Conservation (phyloP, 2,797 vertebrate genomes). For the Petrocephalus schoutedeni region DNA sequence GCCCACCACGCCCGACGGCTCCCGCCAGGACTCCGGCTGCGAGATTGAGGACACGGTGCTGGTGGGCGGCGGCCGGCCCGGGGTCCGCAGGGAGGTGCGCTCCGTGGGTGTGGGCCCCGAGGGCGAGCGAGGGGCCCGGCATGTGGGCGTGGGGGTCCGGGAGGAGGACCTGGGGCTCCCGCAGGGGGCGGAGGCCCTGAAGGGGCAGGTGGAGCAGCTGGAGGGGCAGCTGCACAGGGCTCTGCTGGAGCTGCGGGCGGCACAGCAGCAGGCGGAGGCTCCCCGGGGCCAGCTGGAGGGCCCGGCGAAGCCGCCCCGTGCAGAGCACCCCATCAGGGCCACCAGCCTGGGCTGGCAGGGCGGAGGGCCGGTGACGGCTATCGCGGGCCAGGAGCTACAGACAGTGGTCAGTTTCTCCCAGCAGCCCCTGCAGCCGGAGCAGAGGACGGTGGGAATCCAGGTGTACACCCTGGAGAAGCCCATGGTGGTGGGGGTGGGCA, state of each 20-base stretch:
- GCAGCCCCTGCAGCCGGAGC: constrained; percentile 53
- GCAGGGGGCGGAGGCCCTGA: constrained; percentile 63
- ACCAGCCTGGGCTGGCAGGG: constrained; percentile 63
- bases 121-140: constrained; percentile 33
- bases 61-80: constrained; percentile 56
- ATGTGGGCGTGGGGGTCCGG: constrained; percentile 72
- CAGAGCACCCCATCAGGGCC: constrained; percentile 59
- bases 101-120: constrained; percentile 64
- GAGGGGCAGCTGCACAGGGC: constrained; percentile 73
- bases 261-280: constrained; percentile 20
- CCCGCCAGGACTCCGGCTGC: constrained; percentile 67
- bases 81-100: constrained; percentile 57
- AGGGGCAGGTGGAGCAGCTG: constrained; percentile 68
- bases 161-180: constrained; percentile 74
- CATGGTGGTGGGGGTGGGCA: constrained; percentile 61
- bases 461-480: constrained; percentile 73
- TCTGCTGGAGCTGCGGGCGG: constrained; percentile 62
- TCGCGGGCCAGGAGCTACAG: constrained; percentile 43
- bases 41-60: constrained; percentile 72
- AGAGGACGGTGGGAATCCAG: constrained; percentile 72
- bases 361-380: constrained; percentile 37
- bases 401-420: constrained; percentile 67
- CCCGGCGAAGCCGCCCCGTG: constrained; percentile 36
- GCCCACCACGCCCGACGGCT: constrained; percentile 52
- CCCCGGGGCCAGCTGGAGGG: constrained; percentile 54